These are phyloP conservation scores for Seriola aureovittata DNA, from an alignment of 2,113 vertebrate genomes.

Conservation along the genomic window DNA sequence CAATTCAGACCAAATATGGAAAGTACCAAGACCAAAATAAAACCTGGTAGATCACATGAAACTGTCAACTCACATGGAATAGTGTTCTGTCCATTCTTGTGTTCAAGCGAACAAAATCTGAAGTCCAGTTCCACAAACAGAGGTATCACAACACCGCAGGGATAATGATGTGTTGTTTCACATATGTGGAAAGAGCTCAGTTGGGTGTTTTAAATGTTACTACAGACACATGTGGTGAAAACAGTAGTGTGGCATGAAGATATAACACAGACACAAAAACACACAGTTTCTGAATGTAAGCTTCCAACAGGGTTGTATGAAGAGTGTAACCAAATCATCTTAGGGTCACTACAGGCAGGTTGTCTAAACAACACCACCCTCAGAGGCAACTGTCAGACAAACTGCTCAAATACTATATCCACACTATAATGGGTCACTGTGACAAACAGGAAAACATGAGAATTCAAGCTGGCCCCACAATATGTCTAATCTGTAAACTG, in stretches of 20 bases:
- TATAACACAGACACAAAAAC: neutral
- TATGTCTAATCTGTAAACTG: constrained; percentile 34
- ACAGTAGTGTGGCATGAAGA: neutral
- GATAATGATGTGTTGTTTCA: constrained; percentile 53
- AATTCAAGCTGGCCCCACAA: constrained; percentile 25
- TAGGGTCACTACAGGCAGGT: neutral
- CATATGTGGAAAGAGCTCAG: neutral
- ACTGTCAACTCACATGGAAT: constrained; percentile 40
- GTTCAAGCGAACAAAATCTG: constrained; percentile 38
- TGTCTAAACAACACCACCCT: constrained; percentile 29
- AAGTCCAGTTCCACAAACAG: constrained; percentile 48
- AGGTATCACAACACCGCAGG: neutral
- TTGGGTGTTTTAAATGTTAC: neutral
- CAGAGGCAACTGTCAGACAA: constrained; percentile 3
- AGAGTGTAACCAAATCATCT: constrained; percentile 14
- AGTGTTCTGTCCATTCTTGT: constrained; percentile 14
- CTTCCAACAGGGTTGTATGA: constrained; percentile 4
- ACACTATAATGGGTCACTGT: constrained; percentile 38
- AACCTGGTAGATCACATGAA: constrained; percentile 34
- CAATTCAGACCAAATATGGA: constrained; percentile 52
- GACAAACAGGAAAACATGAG: constrained; percentile 29
- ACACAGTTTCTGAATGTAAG: constrained; percentile 7
- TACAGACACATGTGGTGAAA: neutral
- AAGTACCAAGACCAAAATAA: constrained; percentile 37
- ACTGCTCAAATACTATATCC: neutral